These are phyloP conservation scores for Drosophila ananassae DNA, from an alignment of 1,140 invertebrate species.

Conservation along the genomic window DNA sequence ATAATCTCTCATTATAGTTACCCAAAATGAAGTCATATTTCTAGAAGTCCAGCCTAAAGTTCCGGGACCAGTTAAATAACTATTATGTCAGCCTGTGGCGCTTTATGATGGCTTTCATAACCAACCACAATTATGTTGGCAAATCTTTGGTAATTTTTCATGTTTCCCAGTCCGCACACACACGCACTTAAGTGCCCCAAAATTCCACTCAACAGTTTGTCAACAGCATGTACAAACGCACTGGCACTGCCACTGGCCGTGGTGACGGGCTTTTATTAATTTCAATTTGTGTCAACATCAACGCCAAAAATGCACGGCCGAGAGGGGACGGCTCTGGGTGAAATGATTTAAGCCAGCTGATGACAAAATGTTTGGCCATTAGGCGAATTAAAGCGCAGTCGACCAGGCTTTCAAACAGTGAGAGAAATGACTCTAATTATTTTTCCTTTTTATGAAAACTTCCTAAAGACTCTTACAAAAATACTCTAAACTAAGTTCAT, in stretches of 20 bases:
- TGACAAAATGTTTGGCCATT: constrained; percentile 78
- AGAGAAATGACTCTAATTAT: neutral
- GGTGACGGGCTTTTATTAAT: constrained; percentile 66
- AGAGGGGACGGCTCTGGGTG: constrained; percentile 20
- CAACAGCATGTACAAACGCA: constrained; percentile 35
- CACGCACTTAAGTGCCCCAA: constrained; percentile 31
- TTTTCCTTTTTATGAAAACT: too few species aligned
- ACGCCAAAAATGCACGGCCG: constrained; percentile 58
- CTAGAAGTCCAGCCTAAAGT: neutral
- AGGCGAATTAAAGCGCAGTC: constrained; percentile 73
- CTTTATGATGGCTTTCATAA: constrained; percentile 23
- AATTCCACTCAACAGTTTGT: constrained; percentile 71
- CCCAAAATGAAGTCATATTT: neutral
- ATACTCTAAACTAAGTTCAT: neutral
- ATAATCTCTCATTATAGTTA: constrained; percentile 31
- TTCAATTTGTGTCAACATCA: constrained; percentile 81
- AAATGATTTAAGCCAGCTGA: constrained; percentile 76
- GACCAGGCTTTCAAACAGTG: constrained; percentile 11
- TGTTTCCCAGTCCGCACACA: constrained; percentile 28
- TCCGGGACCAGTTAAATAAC: constrained; percentile 26
- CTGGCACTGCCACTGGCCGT: constrained; percentile 16
- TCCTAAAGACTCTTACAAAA: neutral
- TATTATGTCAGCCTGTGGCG: constrained; percentile 40
- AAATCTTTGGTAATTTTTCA: constrained; percentile 70
- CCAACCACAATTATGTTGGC: constrained; percentile 68